A percentile compares a stretch with the other conserved stretches of the same genome.
Evolutionary conservation across 2,888 invertebrate species (phyloP).

Genomic region (Cheilosia urbana): DNA sequence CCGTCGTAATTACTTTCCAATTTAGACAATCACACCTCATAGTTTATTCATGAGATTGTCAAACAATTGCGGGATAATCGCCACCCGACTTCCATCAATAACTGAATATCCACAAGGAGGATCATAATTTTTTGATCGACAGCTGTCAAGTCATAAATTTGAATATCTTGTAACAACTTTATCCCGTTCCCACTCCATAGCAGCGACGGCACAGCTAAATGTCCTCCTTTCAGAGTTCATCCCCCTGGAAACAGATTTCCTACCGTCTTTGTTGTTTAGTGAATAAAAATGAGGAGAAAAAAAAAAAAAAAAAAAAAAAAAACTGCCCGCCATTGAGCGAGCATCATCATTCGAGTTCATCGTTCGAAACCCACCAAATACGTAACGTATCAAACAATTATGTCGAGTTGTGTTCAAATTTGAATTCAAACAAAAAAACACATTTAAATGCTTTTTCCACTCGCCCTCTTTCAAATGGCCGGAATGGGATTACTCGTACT

Average conservation of each 20-base stretch:
- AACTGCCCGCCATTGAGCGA: conserved; percentile 70
- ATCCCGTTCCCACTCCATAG: conserved; percentile 27
- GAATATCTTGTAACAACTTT: conserved; percentile 71
- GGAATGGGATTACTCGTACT: conserved; percentile 49
- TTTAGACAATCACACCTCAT: conserved; percentile 66
- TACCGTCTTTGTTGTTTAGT: conserved; percentile 54
- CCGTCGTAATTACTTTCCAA: conserved; percentile 68
- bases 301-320: conserved; percentile 42
- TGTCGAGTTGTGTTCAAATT: conserved; percentile 69
- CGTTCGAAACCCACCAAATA: conserved; percentile 71
- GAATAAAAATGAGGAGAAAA: conserved; percentile 41
- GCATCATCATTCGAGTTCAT: conserved; percentile 72
- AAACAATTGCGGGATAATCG: conserved; percentile 58
- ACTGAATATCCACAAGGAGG: conserved; percentile 13
- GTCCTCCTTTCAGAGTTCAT: conserved; percentile 67
- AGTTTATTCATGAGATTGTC: conserved; percentile 72
- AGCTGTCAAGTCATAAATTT: conserved; percentile 75
- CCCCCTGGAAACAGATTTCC: conserved; percentile 65
- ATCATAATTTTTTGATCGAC: conserved; percentile 74
- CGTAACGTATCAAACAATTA: conserved; percentile 74
- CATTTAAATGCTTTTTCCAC: conserved; percentile 72
- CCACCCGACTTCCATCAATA: conserved; percentile 55
- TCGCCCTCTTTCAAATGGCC: conserved; percentile 37
- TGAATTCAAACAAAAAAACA: conserved; percentile 18
- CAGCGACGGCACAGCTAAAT: conserved; percentile 49